Evolutionary conservation across 1,140 invertebrate genomes (phyloP).

Genomic region (Metaphire vulgaris): DNA sequence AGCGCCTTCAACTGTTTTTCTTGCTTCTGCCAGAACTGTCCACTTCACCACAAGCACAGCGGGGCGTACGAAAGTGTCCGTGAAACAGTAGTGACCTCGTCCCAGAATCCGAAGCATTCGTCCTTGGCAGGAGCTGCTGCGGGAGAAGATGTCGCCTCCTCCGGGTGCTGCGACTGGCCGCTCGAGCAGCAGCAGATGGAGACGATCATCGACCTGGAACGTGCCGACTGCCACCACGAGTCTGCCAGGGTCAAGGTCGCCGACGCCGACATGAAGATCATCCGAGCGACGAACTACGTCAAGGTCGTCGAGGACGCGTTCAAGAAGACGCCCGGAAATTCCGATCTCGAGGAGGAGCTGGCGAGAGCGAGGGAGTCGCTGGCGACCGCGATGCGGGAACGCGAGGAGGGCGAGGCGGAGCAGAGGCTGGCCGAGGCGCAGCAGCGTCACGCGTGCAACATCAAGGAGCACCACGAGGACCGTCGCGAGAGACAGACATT

Average conservation of each 20-base stretch:
- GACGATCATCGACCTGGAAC: slow-evolving; percentile 24
- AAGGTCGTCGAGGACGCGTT: slow-evolving; percentile 31
- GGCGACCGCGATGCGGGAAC: slow-evolving; percentile 19
- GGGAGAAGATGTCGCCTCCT: slow-evolving; percentile 17
- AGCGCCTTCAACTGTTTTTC: not conserved
- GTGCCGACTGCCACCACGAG: slow-evolving; percentile 28
- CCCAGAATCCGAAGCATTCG: not conserved
- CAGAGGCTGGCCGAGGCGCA: slow-evolving; percentile 29
- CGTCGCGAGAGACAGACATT: slow-evolving; percentile 29
- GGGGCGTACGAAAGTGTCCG: not conserved
- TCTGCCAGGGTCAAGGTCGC: slow-evolving; percentile 25
- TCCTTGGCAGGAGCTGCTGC: not conserved
- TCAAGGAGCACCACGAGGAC: slow-evolving; percentile 30
- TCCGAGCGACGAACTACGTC: slow-evolving; percentile 31
- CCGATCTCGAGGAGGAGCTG: slow-evolving; percentile 28
- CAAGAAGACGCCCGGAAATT: slow-evolving; percentile 27
- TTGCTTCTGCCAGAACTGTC: not conserved
- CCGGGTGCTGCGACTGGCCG: slow-evolving; percentile 25
- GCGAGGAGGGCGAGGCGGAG: slow-evolving; percentile 29
- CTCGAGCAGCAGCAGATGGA: slow-evolving; percentile 15
- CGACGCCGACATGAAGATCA: slow-evolving; percentile 29
- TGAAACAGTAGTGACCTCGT: not conserved
- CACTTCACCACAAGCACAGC: not conserved
- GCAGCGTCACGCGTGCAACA: slow-evolving; percentile 31
- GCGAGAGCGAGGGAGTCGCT: slow-evolving; percentile 20